Evolutionary conservation across 1,140 invertebrate genomes (phyloP), one percentile per base, ranked within the genome.

Genomic region (Brachionus paranguensis): DNA sequence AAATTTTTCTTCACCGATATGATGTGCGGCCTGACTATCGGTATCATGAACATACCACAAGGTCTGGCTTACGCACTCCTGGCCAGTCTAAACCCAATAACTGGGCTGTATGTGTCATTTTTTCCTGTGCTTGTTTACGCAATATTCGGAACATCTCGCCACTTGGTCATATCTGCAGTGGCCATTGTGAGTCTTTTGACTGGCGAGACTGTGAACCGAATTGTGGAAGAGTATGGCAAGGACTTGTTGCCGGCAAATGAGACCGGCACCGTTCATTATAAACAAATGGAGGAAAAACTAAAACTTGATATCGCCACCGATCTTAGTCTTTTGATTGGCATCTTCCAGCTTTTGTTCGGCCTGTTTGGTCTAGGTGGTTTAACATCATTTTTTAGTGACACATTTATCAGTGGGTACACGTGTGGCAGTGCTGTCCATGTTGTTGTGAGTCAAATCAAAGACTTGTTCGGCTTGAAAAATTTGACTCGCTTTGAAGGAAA

Each of bases 41-140:
- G 89, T 7, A 87, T 91, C 24, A 88, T 91, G 84, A 89, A 90
- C 78, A 88, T 91, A 68, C 90, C 91, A 10, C 90, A 91, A 85
- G 89, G 90, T 33, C 88, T 91, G 84, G 91, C 90, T 5, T 91
- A 91, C 85, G 89, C 90, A 10, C 85, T 89, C 37, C 86, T 91
- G 7, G 89, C 91, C 2, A 88, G 88, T 10, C 87, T 91, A 1
- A 88, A 89, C 43, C 87, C 91, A 14, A 88, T 91, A 47, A 87
- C 89, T 85, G 91, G 91, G 7, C 87, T 91, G 0, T 91, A 91
- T 85, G 91, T 89, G 3, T 90, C 90, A 6, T 89, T 91, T 68
- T 91, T 91, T 87, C 90, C 91, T 6, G 87, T 89, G 0, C 81
- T 91, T 8, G 79, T 91, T 41, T 91, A 91, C 86, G 88, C 90